Base-by-base conservation (phyloP, 2,888 invertebrate genomes). In the Euproctis similis region DNA sequence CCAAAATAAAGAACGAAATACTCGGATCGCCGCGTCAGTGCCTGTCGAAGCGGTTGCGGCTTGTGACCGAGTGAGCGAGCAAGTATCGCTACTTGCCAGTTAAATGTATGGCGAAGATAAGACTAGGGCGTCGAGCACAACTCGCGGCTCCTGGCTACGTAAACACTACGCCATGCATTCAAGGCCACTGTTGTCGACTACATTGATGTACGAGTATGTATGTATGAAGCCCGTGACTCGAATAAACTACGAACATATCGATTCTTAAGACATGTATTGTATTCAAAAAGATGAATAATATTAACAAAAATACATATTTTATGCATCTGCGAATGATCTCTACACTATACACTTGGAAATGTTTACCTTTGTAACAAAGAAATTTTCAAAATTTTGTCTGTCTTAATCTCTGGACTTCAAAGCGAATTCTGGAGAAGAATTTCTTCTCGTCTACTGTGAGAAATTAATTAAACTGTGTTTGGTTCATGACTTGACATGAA, bases 41-140 rank as follows among this genome's bases (percentile, higher is more conserved):
- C 46, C 31, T 31, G 46, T 1, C 40, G 59, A 46, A 48, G 36
- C 50, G 55, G 44, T 59, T 52, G 53, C 60, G 56, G 52, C 54
- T 67, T 57, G 54, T 53, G 57, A 52, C 64, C 68, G 55, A 81
- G 62, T 78, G 74, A 80, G n/a, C n/a, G n/a, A 49, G 53, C 62
- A n/a, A n/a, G 59, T 59, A 60, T 52, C 44, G 49, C 40, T 30
- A 51, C 50, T 59, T 59, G 47, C 62, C n/a, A n/a, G n/a, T n/a
- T n/a, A n/a, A n/a, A n/a, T n/a, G n/a, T n/a, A n/a, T n/a, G n/a
- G 59, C 58, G 55, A 55, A 70, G 80, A 80, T 80, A 80, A 80
- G 76, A 71, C 64, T 59, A 58, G 10, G 6, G 18, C 18, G 10
- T 23, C 48, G 38, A 48, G 40, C 26, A 8, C 8, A 12, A 39